phyloP scores from a whole-genome alignment of 2,797 vertebrate species.

The Acridotheres tristis region DNA sequence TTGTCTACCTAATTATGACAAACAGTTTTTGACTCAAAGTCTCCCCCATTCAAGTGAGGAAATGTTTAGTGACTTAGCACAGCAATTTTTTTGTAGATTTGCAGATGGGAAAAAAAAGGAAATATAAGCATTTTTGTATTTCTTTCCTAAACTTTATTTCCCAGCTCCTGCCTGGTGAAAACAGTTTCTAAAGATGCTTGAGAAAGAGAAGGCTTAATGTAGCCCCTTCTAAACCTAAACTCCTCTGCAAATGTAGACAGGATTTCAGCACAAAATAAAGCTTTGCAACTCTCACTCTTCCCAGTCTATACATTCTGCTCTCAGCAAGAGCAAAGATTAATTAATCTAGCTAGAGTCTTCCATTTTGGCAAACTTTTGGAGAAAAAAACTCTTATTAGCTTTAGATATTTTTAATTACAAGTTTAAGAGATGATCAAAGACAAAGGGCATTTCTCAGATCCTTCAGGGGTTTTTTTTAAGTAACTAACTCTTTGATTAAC shows the following conservation, averaged over 20 bases:
- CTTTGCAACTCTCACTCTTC: background rate
- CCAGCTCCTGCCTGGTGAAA: background rate
- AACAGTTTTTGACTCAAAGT: background rate
- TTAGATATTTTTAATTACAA: constrained; percentile 59
- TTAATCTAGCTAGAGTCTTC: background rate
- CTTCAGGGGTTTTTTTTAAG: background rate
- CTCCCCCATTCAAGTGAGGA: background rate
- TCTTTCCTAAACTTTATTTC: background rate
- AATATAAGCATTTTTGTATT: background rate
- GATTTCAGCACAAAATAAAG: background rate
- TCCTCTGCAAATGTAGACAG: background rate
- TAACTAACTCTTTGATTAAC: constrained; percentile 55
- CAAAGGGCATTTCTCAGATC: constrained; percentile 30
- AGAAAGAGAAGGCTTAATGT: background rate
- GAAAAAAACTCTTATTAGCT: constrained; percentile 21
- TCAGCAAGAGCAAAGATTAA: background rate
- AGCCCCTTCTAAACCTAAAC: background rate
- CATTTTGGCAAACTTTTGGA: constrained; percentile 3
- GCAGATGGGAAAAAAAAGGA: background rate
- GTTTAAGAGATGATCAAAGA: constrained; percentile 56
- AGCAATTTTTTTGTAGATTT: background rate
- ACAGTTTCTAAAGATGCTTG: background rate
- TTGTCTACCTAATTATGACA: background rate
- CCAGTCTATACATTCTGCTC: background rate
- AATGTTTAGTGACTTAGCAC: background rate